Evolutionary conservation across 2,797 vertebrate species (phyloP).

Genomic region (Falco columbarius): DNA sequence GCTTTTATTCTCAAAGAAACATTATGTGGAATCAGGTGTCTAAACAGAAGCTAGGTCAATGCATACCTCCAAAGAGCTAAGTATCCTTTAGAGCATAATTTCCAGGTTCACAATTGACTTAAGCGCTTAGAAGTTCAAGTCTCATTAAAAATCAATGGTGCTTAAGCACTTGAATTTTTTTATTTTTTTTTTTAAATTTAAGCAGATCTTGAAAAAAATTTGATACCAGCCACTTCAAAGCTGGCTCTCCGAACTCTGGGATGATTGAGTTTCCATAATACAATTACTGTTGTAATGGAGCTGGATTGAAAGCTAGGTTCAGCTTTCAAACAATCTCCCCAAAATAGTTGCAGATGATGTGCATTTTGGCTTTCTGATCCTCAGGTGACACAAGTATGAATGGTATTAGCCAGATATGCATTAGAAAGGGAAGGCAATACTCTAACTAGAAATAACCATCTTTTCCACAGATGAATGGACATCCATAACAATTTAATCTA

Average conservation of each 20-base stretch:
- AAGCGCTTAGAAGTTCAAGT: neutral
- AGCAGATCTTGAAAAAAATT: neutral
- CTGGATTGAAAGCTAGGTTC: slow-evolving; percentile 39
- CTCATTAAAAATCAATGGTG: neutral
- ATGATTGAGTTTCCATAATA: slow-evolving; percentile 60
- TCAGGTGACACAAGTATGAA: slow-evolving; percentile 40
- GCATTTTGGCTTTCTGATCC: slow-evolving; percentile 41
- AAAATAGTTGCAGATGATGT: slow-evolving; percentile 64
- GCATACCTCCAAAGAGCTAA: neutral
- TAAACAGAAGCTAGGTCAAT: neutral
- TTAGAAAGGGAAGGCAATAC: slow-evolving; percentile 4
- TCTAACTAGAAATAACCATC: slow-evolving; percentile 30
- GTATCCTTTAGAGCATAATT: neutral
- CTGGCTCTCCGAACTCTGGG: neutral
- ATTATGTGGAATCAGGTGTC: neutral
- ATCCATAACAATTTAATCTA: slow-evolving; percentile 56
- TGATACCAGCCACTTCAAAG: slow-evolving; percentile 48
- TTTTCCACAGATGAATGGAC: slow-evolving; percentile 56
- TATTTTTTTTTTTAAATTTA: neutral
- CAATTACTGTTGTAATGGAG: slow-evolving; percentile 7
- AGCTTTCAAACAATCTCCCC: slow-evolving; percentile 49
- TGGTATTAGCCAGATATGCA: neutral
- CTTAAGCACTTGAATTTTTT: neutral
- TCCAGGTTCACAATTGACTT: neutral
- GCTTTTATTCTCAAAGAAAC: neutral